phyloP scores from a whole-genome alignment of 2,888 invertebrate genomes.

The Macrophya alboannulata region DNA sequence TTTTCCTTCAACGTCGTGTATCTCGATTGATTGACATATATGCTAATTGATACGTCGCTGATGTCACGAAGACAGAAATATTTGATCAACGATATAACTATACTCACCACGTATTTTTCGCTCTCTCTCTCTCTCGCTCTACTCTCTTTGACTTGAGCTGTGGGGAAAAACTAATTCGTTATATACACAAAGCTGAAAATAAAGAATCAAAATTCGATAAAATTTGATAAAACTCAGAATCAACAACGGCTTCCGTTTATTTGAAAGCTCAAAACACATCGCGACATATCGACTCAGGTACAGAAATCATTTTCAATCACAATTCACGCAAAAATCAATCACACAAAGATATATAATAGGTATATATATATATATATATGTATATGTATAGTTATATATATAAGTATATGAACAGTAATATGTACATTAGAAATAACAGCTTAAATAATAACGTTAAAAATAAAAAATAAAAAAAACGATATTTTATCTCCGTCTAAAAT shows the following conservation, averaged over 20 bases:
- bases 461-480: not conserved
- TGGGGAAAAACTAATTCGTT: not conserved
- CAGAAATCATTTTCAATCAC: slow-evolving; percentile 38
- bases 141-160: too few species aligned
- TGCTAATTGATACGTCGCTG: not conserved
- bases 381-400: not conserved
- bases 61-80: not conserved
- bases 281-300: slow-evolving; percentile 23
- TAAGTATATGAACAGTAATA: slow-evolving; percentile 21
- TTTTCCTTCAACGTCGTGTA: not conserved
- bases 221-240: not conserved
- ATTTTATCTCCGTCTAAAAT: slow-evolving; percentile 73
- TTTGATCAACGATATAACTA: not conserved
- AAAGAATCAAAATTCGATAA: not conserved
- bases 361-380: too few species aligned
- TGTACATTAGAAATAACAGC: slow-evolving; percentile 16
- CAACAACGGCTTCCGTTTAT: not conserved
- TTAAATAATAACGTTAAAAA: slow-evolving; percentile 23
- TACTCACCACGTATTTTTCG: not conserved
- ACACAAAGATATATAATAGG: slow-evolving; percentile 1
- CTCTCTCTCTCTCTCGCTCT: too few species aligned
- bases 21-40: slow-evolving; percentile 17
- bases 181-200: not conserved
- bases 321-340: slow-evolving; percentile 32
- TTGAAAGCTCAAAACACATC: not conserved